phyloP scores from a whole-genome alignment of 2,888 invertebrate species.

The Aphidius colemani region DNA sequence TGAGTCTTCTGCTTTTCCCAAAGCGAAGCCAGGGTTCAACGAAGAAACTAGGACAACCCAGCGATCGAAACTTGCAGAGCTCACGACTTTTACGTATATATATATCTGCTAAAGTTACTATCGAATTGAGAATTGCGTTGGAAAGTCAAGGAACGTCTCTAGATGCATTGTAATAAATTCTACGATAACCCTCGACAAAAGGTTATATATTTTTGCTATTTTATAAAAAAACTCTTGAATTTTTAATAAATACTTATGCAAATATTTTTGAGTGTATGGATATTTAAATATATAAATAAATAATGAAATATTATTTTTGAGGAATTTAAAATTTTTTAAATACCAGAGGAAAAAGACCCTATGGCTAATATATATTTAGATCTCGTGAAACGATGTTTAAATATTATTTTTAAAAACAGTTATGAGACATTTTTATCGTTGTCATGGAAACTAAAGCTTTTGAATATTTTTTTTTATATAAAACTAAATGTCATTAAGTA shows the following conservation, averaged over 20 bases:
- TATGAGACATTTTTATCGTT: too few species aligned
- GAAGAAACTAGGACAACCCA: slow-evolving; percentile 35
- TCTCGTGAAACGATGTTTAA: too few species aligned
- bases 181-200: slow-evolving; percentile 28
- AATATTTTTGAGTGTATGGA: not conserved
- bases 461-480: too few species aligned
- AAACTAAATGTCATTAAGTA: too few species aligned
- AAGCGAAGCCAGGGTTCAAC: not conserved
- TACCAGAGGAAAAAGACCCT: too few species aligned
- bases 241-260: not conserved
- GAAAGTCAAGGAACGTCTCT: slow-evolving; percentile 31
- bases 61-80: slow-evolving; percentile 36
- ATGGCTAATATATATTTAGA: too few species aligned
- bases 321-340: too few species aligned
- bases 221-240: not conserved
- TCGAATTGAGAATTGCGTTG: slow-evolving; percentile 32
- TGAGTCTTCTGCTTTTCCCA: too few species aligned
- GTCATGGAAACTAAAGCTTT: too few species aligned
- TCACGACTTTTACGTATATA: slow-evolving; percentile 6
- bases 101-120: slow-evolving; percentile 26
- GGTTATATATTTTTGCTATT: too few species aligned
- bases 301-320: too few species aligned
- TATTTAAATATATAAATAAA: not conserved
- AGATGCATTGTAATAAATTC: slow-evolving; percentile 33
- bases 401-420: too few species aligned